A percentile compares a stretch with the other conserved stretches of the same genome.
These are phyloP conservation scores for Shargacucullia verbasci DNA, from an alignment of 2,888 invertebrate genomes.

Conservation along the genomic window DNA sequence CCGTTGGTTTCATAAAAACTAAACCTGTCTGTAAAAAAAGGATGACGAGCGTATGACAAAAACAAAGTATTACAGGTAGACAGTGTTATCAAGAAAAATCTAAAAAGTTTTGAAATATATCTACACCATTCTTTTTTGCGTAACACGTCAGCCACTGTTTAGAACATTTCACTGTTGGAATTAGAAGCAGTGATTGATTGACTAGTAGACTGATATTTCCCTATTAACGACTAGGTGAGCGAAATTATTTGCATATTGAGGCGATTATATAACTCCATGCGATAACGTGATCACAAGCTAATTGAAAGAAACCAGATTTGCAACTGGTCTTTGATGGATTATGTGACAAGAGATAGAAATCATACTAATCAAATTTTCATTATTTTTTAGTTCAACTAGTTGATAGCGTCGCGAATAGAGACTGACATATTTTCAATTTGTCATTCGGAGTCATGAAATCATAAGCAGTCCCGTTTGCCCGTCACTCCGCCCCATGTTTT, in stretches of 20 bases:
- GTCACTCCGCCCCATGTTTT: conserved; percentile 67
- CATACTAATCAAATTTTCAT: conserved; percentile 47
- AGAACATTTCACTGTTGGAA: conserved; percentile 32
- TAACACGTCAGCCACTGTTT: conserved; percentile 6
- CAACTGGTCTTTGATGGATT: conserved; percentile 63
- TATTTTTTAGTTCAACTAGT: conserved; percentile 40
- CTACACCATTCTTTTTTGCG: conserved; percentile 31
- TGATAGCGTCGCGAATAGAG: conserved; percentile 52
- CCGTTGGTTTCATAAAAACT: conserved; percentile 40
- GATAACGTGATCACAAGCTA: conserved; percentile 43
- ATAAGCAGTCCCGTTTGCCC: conserved; percentile 61
- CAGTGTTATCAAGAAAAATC: conserved; percentile 18
- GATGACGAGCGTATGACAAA: conserved; percentile 21
- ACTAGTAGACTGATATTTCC: conserved; percentile 47
- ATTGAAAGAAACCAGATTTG: conserved; percentile 58
- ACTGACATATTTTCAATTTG: conserved; percentile 61
- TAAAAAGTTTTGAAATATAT: background rate
- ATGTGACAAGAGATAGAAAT: conserved; percentile 49
- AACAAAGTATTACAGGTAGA: conserved; percentile 6
- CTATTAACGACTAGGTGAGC: conserved; percentile 45
- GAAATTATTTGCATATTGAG: conserved; percentile 52
- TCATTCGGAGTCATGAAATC: conserved; percentile 59
- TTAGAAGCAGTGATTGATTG: conserved; percentile 54
- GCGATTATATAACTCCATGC: conserved; percentile 55
- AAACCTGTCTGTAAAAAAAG: conserved; percentile 10